Conservation (phyloP, 2,113 vertebrate genomes). For the Merops nubicus region DNA sequence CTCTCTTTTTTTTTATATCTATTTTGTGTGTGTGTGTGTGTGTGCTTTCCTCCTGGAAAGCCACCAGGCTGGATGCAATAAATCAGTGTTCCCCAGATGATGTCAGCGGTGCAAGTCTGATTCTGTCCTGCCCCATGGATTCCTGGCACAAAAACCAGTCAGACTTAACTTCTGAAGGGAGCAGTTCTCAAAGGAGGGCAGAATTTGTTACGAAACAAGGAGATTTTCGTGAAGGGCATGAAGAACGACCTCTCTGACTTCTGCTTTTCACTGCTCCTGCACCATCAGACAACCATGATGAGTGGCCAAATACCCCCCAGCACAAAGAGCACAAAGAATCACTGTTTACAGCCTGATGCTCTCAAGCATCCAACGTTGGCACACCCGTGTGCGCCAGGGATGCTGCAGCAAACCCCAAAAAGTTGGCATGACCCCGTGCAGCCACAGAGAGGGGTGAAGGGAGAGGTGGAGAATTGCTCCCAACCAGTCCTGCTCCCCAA, state of each 20-base stretch:
- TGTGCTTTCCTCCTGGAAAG: background rate
- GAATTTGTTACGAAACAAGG: background rate
- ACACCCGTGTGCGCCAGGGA: rapidly evolving
- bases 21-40: too few species aligned
- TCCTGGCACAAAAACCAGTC: background rate
- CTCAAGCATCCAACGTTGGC: rapidly evolving
- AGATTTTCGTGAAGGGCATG: background rate
- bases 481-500: background rate
- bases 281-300: background rate
- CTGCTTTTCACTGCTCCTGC: background rate
- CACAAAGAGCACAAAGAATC: background rate
- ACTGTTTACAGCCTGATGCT: background rate
- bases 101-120: background rate
- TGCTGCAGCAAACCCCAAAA: background rate
- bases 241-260: background rate
- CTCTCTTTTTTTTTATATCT: too few species aligned
- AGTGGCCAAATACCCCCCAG: background rate
- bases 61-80: background rate
- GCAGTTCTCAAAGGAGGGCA: background rate
- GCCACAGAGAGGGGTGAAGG: background rate
- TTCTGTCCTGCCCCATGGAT: background rate
- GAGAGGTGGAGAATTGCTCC: background rate
- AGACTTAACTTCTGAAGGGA: background rate
- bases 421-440: background rate
- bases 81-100: background rate